A percentile compares a stretch with the other conserved stretches of the same genome.
Conservation (phyloP, 2,797 vertebrate genomes). For the Stomatorhinus walkeri region DNA sequence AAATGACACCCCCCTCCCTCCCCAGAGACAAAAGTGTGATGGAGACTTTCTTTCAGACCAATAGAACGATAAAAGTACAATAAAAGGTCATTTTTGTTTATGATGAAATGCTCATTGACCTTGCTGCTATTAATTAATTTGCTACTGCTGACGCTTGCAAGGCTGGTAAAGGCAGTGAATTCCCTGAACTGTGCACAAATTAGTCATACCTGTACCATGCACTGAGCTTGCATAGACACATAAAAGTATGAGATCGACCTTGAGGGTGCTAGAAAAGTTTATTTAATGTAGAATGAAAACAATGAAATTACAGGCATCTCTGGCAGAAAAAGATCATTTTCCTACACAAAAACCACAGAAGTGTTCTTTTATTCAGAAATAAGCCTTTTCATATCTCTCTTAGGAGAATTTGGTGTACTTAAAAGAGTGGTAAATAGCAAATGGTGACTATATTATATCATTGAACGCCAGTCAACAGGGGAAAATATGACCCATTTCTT, state of each 20-base stretch:
- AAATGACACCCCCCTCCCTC: neutral
- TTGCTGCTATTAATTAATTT: slow-evolving; percentile 1
- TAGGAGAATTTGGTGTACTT: neutral
- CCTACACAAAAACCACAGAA: neutral
- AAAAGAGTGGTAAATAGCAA: neutral
- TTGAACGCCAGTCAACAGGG: neutral
- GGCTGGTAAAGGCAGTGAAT: neutral
- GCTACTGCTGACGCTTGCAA: neutral
- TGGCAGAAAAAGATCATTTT: neutral
- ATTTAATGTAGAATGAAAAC: slow-evolving; percentile 1
- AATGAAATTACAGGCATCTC: neutral
- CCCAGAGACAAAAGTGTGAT: neutral
- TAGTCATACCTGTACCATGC: neutral
- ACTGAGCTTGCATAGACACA: neutral
- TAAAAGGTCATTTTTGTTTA: slow-evolving; percentile 6
- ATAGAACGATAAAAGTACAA: neutral
- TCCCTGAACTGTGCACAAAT: neutral
- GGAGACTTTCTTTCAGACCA: neutral
- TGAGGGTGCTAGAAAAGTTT: neutral
- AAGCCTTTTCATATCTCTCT: neutral
- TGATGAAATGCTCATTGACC: slow-evolving; percentile 1
- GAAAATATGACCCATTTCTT: slow-evolving; percentile 1
- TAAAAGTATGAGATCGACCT: neutral
- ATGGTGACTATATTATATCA: neutral
- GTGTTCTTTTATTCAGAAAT: slow-evolving; percentile 2